A percentile compares a stretch with the other conserved stretches of the same genome.
phyloP scores from a whole-genome alignment of 2,113 vertebrate species.

The Hemichromis elongatus region DNA sequence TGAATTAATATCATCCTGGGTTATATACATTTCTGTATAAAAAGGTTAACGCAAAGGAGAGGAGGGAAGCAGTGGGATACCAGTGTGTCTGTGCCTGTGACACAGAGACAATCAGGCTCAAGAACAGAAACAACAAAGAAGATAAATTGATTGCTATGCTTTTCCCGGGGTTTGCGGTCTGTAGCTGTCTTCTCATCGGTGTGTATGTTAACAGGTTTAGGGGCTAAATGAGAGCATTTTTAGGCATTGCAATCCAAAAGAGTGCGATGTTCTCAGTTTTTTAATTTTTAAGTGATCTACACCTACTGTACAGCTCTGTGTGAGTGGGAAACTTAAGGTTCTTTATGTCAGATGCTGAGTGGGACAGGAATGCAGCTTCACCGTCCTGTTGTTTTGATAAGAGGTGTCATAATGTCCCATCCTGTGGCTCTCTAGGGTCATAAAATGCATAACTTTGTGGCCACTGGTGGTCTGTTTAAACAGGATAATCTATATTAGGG shows the following conservation, averaged over 20 bases:
- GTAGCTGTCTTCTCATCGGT: not conserved
- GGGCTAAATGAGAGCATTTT: not conserved
- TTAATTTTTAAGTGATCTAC: not conserved
- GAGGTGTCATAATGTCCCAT: not conserved
- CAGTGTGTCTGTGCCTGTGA: not conserved
- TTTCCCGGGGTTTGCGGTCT: not conserved
- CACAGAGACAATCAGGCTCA: not conserved
- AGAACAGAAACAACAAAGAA: not conserved
- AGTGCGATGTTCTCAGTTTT: not conserved
- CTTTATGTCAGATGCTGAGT: not conserved
- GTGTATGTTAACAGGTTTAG: not conserved
- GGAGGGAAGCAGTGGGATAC: not conserved
- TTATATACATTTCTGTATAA: not conserved
- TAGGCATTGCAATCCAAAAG: not conserved
- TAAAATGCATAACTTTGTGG: not conserved
- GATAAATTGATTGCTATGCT: not conserved
- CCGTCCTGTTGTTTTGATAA: not conserved
- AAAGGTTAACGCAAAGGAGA: not conserved
- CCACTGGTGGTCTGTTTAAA: not conserved
- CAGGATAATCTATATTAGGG: not conserved
- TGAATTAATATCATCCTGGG: not conserved
- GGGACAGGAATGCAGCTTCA: not conserved
- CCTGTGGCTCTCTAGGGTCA: not conserved
- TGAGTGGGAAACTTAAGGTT: not conserved
- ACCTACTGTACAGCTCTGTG: not conserved